These are phyloP conservation scores for Brachystomella parvula DNA, from an alignment of 1,140 invertebrate genomes.

Conservation along the genomic window DNA sequence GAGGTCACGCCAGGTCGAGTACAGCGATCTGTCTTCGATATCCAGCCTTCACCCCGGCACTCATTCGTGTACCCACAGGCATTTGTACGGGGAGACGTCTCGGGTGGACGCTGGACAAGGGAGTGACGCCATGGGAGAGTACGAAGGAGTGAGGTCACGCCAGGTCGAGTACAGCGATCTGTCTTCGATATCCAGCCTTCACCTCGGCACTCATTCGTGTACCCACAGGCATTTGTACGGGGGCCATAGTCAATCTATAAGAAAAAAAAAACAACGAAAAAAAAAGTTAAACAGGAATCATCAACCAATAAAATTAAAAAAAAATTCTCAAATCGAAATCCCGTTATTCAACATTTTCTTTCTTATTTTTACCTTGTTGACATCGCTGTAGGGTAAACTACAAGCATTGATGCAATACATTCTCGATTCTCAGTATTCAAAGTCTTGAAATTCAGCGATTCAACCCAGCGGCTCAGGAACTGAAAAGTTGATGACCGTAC, in stretches of 20 bases:
- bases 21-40: slow-evolving; percentile 35
- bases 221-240: slow-evolving; percentile 28
- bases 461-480: too few species aligned
- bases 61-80: slow-evolving; percentile 32
- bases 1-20: slow-evolving; percentile 31
- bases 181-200: slow-evolving; percentile 38
- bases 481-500: too few species aligned
- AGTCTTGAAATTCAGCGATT: not conserved
- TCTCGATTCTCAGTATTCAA: not conserved
- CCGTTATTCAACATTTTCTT: not conserved
- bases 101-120: slow-evolving; percentile 32
- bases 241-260: slow-evolving; percentile 36
- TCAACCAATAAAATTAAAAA: too few species aligned
- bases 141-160: slow-evolving; percentile 18
- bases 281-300: not conserved
- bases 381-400: slow-evolving; percentile 35
- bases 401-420: slow-evolving; percentile 38
- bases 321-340: not conserved
- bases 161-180: slow-evolving; percentile 35
- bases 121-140: slow-evolving; percentile 37
- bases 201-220: slow-evolving; percentile 31
- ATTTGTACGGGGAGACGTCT: slow-evolving; percentile 32
- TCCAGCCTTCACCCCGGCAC: slow-evolving; percentile 37
- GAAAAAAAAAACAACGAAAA: slow-evolving; percentile 10
- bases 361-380: slow-evolving; percentile 29